Percentiles rank a stretch among this genome's conserved stretches.
phyloP scores from a whole-genome alignment of 2,888 invertebrate genomes.

The Entomobrya proxima region DNA sequence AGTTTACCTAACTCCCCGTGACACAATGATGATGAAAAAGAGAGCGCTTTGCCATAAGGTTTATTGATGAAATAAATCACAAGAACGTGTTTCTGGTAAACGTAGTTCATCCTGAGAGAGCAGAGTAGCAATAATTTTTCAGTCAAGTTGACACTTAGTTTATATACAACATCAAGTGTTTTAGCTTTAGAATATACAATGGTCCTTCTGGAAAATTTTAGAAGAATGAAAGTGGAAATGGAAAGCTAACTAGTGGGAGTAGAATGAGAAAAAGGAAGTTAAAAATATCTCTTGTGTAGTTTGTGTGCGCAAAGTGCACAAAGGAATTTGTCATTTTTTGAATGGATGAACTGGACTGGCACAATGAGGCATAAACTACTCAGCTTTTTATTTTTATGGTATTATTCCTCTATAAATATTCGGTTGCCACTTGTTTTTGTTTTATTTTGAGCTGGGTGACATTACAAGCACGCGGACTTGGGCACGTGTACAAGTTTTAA shows the following conservation, averaged over 20 bases:
- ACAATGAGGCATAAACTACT: neutral
- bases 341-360: neutral
- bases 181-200: no score
- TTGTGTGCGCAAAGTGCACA: neutral
- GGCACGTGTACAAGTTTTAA: slow-evolving; percentile 1
- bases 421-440: neutral
- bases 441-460: neutral
- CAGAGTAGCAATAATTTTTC: no score
- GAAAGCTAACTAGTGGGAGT: neutral
- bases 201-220: no score
- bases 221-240: neutral
- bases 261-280: neutral
- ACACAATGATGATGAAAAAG: slow-evolving; percentile 29
- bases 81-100: slow-evolving; percentile 11
- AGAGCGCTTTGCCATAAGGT: slow-evolving; percentile 19
- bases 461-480: no score
- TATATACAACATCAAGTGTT: no score
- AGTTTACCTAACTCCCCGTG: neutral
- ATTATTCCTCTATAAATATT: neutral
- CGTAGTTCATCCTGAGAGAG: slow-evolving; percentile 21
- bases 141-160: neutral
- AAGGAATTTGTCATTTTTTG: slow-evolving; percentile 25
- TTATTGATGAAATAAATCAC: slow-evolving; percentile 24
- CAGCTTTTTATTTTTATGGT: neutral
- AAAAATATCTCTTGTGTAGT: neutral